Percentiles rank a stretch among this genome's conserved stretches.
phyloP scores from a whole-genome alignment of 2,113 vertebrate species.

The Elephas maximus region DNA sequence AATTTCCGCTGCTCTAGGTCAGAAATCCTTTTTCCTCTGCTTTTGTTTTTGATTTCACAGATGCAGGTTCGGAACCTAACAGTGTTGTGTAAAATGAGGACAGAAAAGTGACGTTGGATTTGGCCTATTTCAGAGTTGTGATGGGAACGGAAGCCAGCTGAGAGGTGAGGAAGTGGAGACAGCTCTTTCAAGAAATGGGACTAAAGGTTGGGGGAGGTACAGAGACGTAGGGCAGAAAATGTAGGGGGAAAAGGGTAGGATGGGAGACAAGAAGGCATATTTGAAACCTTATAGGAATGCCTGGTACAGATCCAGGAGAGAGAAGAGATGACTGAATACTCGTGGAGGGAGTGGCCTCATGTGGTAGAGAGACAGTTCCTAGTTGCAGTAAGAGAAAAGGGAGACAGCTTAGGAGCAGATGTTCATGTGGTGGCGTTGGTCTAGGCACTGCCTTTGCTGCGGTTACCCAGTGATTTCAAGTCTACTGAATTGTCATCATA shows the following conservation, averaged over 20 bases:
- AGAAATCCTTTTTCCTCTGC: neutral
- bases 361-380: neutral
- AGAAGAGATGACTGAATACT: neutral
- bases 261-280: neutral
- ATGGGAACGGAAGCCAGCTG: neutral
- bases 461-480: neutral
- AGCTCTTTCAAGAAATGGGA: neutral
- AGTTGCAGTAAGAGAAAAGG: neutral
- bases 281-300: neutral
- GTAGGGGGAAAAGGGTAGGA: too few species aligned
- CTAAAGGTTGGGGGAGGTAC: neutral
- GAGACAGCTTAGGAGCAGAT: neutral
- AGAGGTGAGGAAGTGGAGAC: neutral
- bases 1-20: conserved; percentile 11
- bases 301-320: neutral
- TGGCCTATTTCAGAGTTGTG: neutral
- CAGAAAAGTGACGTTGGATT: neutral
- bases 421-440: neutral
- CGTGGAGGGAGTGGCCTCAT: neutral
- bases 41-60: neutral
- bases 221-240: neutral
- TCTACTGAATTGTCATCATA: neutral
- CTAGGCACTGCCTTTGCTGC: neutral
- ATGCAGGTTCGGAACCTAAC: neutral
- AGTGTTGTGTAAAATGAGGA: neutral